Evolutionary conservation across 2,113 vertebrate species (phyloP).

Genomic region (Eclectus roratus): DNA sequence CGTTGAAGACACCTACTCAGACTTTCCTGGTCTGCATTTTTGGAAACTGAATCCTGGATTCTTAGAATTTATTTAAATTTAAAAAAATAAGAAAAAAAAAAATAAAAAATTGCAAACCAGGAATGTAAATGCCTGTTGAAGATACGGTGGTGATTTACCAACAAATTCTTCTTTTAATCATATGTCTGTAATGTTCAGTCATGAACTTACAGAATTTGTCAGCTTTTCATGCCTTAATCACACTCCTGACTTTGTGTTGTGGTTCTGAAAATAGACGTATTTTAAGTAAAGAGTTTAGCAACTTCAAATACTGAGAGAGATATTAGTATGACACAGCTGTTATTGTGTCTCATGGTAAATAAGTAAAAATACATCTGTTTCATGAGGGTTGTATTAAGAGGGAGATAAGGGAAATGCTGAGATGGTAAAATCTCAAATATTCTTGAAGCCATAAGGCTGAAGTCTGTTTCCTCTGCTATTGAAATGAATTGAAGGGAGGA

Average conservation of each 20-base stretch:
- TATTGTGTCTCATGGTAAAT: neutral
- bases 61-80: neutral
- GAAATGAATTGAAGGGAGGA: neutral
- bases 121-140: accelerated
- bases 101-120: neutral
- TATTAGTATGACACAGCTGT: neutral
- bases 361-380: neutral
- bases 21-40: neutral
- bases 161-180: neutral
- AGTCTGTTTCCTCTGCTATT: neutral
- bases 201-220: accelerated
- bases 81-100: neutral
- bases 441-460: neutral
- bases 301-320: neutral
- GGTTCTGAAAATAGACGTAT: neutral
- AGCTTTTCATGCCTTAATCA: neutral
- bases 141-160: neutral
- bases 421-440: neutral
- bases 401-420: accelerated
- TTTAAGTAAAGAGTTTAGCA: neutral
- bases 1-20: neutral
- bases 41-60: neutral
- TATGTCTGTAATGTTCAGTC: neutral
- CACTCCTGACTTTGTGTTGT: neutral
- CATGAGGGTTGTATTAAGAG: neutral